Evolutionary conservation across 2,888 invertebrate species (phyloP), one percentile per base, ranked within the genome.

Genomic region (Dryocosmus kuriphilus): DNA sequence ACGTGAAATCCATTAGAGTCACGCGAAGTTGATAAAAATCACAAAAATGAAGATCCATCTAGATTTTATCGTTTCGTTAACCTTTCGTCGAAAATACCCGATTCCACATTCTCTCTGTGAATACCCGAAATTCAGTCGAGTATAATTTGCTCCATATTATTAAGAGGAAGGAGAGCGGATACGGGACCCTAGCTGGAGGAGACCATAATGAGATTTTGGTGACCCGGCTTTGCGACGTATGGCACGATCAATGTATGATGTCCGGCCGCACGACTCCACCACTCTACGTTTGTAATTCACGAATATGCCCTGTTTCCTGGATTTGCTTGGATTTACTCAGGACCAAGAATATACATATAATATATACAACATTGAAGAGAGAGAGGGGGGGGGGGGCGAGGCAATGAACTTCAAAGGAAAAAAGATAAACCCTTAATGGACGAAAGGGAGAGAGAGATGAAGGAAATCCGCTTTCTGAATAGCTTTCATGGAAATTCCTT

Each of bases 241-340:
- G 35, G 35, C 35, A 35, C 63, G 71, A 71, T 71, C 71, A 71
- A 51, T 71, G 71, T 71, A 71, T 51, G 14, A 71, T n/a, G 46
- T 51, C 51, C n/a, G 30, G n/a, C 71, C 71, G 32, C 71, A 71
- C 41, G n/a, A 71, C 27, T 71, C 46, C 51, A 41, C 46, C 67
- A 46, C 46, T 27, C 19, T 71, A 51, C 32, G 71, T 51, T 71
- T 71, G 80, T 79, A 76, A 75, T 82, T 73, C 74, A 79, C 77
- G 76, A 79, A 80, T 79, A 77, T 77, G 79, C 76, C 76, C 81
- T 79, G 78, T 80, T 81, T 81, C 78, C 77, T 74, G 79, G 82
- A 81, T 80, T 79, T 80, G 77, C 78, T 74, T 80, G 81, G 80
- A 30, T 77, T 81, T 79, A 76, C 46, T 76, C 62, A 76, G 73